These are phyloP conservation scores for Drosophila sturtevanti DNA, from an alignment of 1,140 invertebrate genomes.

Conservation along the genomic window DNA sequence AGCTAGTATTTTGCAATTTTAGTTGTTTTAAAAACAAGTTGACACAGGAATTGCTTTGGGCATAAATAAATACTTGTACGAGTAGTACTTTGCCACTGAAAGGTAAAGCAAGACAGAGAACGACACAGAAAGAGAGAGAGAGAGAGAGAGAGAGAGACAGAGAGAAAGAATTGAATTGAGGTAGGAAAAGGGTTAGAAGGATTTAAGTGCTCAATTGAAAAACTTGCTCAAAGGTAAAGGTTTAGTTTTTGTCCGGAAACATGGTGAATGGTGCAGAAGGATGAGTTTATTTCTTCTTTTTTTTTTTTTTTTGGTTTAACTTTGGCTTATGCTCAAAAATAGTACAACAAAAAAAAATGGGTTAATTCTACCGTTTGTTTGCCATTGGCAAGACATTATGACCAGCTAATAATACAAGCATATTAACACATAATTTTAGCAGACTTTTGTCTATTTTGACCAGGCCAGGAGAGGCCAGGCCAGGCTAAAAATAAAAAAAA, in stretches of 20 bases:
- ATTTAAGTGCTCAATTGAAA: constrained; percentile 60
- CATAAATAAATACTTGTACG: constrained; percentile 8
- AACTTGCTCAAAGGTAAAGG: constrained; percentile 46
- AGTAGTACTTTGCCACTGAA: background rate
- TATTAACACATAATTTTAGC: constrained; percentile 76
- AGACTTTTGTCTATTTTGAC: constrained; percentile 65
- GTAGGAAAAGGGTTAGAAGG: background rate
- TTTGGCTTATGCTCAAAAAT: too few relatives aligned
- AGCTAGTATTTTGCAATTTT: constrained; percentile 2
- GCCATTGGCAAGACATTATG: background rate
- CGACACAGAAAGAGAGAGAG: background rate
- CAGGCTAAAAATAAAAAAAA: constrained; percentile 47
- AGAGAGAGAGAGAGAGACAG: background rate
- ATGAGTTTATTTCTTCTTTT: background rate
- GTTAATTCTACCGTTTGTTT: too few relatives aligned
- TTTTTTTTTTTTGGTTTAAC: background rate
- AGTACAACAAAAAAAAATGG: background rate
- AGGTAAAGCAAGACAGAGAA: background rate
- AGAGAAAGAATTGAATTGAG: too few relatives aligned
- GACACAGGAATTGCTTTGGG: constrained; percentile 13
- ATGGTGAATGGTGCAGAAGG: background rate
- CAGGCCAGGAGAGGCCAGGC: constrained; percentile 43
- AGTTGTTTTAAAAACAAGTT: constrained; percentile 18
- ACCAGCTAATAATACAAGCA: constrained; percentile 78
- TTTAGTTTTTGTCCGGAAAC: background rate